phyloP scores from a whole-genome alignment of 2,797 vertebrate genomes.

The Hydrocynus forskahlii region DNA sequence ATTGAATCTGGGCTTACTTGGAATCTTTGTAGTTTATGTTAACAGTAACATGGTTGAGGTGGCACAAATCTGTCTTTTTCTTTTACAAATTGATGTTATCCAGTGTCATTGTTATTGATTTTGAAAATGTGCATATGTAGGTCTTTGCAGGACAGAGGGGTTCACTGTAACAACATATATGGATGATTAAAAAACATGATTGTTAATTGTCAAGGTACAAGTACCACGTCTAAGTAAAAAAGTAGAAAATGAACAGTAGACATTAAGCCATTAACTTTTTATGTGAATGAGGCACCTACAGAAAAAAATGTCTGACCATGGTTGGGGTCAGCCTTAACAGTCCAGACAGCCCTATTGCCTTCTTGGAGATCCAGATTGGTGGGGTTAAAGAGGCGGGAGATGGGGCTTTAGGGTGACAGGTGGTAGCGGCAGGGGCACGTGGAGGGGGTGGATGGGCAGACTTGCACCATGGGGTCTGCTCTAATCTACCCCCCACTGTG shows the following conservation, averaged over 20 bases:
- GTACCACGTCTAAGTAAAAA: neutral
- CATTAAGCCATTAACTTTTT: neutral
- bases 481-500: conserved; percentile 76
- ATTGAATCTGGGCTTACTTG: neutral
- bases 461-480: conserved; percentile 68
- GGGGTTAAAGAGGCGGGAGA: conserved; percentile 53
- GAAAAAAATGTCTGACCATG: neutral
- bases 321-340: conserved; percentile 16
- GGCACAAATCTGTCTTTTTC: too few relatives aligned
- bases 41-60: neutral
- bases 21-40: neutral
- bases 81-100: neutral
- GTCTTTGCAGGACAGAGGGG: neutral
- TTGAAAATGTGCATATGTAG: neutral
- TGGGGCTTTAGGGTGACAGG: conserved; percentile 70
- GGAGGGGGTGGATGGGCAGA: conserved; percentile 62
- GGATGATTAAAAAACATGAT: neutral
- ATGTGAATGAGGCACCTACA: neutral
- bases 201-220: neutral
- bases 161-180: neutral
- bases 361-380: conserved; percentile 48
- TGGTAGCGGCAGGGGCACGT: conserved; percentile 63
- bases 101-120: neutral
- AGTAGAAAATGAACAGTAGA: neutral
- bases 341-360: conserved; percentile 12